Conservation (phyloP, 2,113 vertebrate species). For the Anolis carolinensis region DNA sequence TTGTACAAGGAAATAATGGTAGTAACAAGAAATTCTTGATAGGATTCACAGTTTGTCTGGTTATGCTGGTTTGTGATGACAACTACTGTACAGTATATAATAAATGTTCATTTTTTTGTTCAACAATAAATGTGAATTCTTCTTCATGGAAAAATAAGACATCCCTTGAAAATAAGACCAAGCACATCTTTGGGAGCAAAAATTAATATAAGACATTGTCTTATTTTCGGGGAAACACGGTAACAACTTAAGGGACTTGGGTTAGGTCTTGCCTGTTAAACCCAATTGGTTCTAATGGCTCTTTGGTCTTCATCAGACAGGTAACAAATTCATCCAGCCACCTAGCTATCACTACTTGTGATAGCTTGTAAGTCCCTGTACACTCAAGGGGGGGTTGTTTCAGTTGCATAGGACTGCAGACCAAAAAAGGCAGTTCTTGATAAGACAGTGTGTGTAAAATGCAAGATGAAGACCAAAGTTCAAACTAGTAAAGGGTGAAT, state of each 20-base stretch:
- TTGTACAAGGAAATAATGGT: too few species aligned
- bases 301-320: background rate
- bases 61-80: too few species aligned
- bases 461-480: background rate
- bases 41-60: too few species aligned
- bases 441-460: background rate
- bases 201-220: too few species aligned
- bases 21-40: too few species aligned
- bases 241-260: background rate
- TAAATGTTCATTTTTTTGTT: too few species aligned
- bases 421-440: background rate
- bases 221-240: too few species aligned
- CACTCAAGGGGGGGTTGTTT: background rate
- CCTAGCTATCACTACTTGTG: background rate
- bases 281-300: background rate
- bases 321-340: background rate
- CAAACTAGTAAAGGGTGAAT: background rate
- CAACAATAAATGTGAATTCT: too few species aligned
- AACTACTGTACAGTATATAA: too few species aligned
- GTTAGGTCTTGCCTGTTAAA: background rate
- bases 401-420: background rate
- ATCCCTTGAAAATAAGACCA: too few species aligned
- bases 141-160: too few species aligned
- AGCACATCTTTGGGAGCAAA: too few species aligned
- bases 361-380: background rate